Conservation (phyloP, 2,888 invertebrate species). For the Drosophila cognata region DNA sequence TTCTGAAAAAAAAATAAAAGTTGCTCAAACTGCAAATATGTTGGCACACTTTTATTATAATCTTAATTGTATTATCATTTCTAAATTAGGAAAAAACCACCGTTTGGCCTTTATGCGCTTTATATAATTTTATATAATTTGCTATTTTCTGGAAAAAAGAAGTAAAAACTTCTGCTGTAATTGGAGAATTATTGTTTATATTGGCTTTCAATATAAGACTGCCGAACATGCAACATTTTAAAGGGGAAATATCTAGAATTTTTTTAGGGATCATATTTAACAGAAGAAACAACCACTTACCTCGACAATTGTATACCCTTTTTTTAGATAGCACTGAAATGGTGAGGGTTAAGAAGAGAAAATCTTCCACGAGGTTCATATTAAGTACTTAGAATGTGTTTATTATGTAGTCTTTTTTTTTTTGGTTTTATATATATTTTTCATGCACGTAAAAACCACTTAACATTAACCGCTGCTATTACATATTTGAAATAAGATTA, state of each 20-base stretch:
- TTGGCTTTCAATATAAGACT: constrained; percentile 3
- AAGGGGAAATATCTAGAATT: background rate
- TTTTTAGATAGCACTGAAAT: background rate
- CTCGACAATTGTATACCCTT: background rate
- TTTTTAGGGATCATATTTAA: background rate
- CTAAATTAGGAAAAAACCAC: background rate
- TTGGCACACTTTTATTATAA: background rate
- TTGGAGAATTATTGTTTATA: constrained; percentile 16
- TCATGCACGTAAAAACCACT: background rate
- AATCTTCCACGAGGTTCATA: background rate
- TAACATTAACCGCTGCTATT: background rate
- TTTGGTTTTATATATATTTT: background rate
- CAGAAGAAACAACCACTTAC: background rate
- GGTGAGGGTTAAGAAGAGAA: background rate
- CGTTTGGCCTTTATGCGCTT: background rate
- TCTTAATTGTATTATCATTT: background rate
- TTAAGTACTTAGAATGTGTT: background rate
- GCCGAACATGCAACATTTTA: background rate
- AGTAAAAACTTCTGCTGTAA: constrained; percentile 5
- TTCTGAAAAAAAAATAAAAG: background rate
- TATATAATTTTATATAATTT: background rate
- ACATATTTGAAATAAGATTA: background rate
- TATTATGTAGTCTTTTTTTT: background rate
- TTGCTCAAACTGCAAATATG: background rate
- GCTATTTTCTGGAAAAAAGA: background rate